Conservation (phyloP, 1,140 invertebrate genomes). For the Habropoda laboriosa region DNA sequence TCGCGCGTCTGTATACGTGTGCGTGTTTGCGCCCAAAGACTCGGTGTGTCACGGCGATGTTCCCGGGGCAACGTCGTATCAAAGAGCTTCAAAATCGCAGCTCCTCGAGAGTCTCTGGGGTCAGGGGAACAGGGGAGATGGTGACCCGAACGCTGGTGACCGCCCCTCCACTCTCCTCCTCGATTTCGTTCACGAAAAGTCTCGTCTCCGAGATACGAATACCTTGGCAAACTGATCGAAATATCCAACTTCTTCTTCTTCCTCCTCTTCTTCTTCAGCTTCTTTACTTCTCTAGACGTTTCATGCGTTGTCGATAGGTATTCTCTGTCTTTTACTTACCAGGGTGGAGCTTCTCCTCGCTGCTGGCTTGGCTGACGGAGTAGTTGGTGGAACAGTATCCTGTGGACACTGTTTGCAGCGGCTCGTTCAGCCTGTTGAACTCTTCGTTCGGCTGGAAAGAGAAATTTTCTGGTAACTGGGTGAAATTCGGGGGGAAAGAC, state of each 20-base stretch:
- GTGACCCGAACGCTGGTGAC: conserved; percentile 41
- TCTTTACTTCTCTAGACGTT: neutral
- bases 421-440: conserved; percentile 66
- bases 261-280: neutral
- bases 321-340: conserved; percentile 66
- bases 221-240: conserved; percentile 17
- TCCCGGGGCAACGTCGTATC: conserved; percentile 54
- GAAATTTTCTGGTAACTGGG: too few species aligned
- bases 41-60: conserved; percentile 34
- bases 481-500: too few species aligned
- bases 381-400: conserved; percentile 62
- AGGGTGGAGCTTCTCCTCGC: conserved; percentile 55
- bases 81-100: conserved; percentile 64
- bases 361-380: conserved; percentile 42
- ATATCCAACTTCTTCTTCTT: neutral
- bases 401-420: conserved; percentile 44
- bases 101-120: too few species aligned
- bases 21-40: conserved; percentile 30
- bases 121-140: too few species aligned
- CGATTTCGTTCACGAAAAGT: conserved; percentile 33
- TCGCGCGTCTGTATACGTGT: conserved; percentile 18
- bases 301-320: neutral
- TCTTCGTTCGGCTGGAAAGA: conserved; percentile 68
- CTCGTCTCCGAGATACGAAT: neutral
- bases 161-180: conserved; percentile 44